These are phyloP conservation scores for Neopelma chrysocephalum DNA, from an alignment of 2,797 vertebrate species.

Conservation along the genomic window DNA sequence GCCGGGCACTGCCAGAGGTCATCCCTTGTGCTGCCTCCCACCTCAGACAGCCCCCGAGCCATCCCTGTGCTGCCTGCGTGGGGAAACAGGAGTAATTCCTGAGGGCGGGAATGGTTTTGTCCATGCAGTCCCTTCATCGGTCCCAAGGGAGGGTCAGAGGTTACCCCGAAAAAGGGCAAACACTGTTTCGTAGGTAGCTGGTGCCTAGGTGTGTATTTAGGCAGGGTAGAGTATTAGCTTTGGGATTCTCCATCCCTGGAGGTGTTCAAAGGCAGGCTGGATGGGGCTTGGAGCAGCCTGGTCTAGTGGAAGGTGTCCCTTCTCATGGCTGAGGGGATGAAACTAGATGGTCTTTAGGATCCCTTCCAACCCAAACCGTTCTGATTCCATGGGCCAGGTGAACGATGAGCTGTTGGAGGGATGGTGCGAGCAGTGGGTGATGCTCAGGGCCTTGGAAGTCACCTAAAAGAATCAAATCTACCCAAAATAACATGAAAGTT, in stretches of 20 bases:
- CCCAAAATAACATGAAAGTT: neutral
- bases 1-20: conserved; percentile 55
- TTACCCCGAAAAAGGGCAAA: neutral
- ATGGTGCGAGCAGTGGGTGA: neutral
- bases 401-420: neutral
- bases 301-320: neutral
- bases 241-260: neutral
- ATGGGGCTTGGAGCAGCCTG: neutral
- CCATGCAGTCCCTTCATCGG: neutral
- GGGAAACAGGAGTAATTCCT: neutral
- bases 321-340: too few relatives aligned
- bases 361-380: neutral
- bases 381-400: neutral
- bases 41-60: neutral
- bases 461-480: neutral
- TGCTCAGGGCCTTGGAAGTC: neutral
- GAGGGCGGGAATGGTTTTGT: neutral
- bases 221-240: neutral
- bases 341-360: neutral
- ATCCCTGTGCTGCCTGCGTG: neutral
- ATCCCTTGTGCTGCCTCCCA: conserved; percentile 16
- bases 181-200: neutral
- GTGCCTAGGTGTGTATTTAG: neutral
- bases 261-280: neutral
- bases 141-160: neutral